Evolutionary conservation across 2,888 invertebrate species (phyloP), one percentile per base, ranked within the genome.

Genomic region (Tenthredo amoena): DNA sequence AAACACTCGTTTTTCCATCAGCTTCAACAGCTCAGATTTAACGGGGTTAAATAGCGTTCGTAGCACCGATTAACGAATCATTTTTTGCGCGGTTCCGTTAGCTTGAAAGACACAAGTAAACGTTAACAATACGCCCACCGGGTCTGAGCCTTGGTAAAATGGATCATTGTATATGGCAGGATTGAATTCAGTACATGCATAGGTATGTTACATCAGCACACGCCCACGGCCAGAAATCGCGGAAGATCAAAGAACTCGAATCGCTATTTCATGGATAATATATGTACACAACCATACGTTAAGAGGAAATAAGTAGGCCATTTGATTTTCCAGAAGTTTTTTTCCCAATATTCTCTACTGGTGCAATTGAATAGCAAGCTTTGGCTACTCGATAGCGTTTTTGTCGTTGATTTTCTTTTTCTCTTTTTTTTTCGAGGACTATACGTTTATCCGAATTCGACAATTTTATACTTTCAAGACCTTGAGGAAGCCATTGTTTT

Each of bases 91-190:
- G 9, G 37, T 37, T 40, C 31, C 40, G 40, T 72, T 72, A 40
- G 37, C 71, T 72, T 72, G 40, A 37, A 72, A 72, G 37, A 37
- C 71, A 37, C 34, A 40, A 72, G 18, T 72, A 72, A 72, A 40
- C 21, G 40, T 21, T 72, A 72, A 72, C 71, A 72, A 72, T 18
- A 37, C 40, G 71, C 40, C 18, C 9, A 72, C n/a, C n/a, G 55
- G 7, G n/a, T 40, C 71, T 15, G 3, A 9, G 37, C 71, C 10
- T n/a, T 72, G 37, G 7, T n/a, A 6, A 40, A 72, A 72, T 37
- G 71, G 40, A 10, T 10, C 62, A 62, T 62, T 62, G 12, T 26
- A 12, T 26, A 62, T 62, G 10, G 26, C 26, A 26, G 62, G 3
- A 62, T 62, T 26, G 62, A 72, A 37, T 34, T 34, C 6, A 18